Evolutionary conservation across 2,888 invertebrate species (phyloP), one percentile per base, ranked within the genome.

Genomic region (Chymomyza procnemis): DNA sequence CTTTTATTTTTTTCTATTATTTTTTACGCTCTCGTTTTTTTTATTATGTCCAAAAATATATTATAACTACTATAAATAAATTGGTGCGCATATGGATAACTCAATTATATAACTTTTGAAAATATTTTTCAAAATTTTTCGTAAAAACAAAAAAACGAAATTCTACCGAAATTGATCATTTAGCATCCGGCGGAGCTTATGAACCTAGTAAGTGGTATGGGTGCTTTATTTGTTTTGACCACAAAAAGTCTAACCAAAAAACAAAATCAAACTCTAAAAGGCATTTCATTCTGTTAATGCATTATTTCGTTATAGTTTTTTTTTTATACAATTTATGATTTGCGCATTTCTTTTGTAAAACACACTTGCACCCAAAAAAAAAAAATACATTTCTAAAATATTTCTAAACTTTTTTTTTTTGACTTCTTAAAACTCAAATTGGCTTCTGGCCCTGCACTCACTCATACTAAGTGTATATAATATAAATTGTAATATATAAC

Each of bases 141-240:
- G 52, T 62, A 73, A 82, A 73, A 81, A 66, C 58, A 52, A 58
- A 60, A 55, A 71, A 77, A 76, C 47, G 70, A 61, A 69, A 72
- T 58, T 64, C 46, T 60, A 56, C 75, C 74, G 70, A 80, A 56
- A 78, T 74, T 78, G 81, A 74, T 80, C 78, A 77, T 79, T 80
- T 90, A 90, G 91, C 89, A 88, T 78, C 88, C 86, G 90, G 88
- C 85, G 91, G 91, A 91, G 80, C 86, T 86, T 91, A 91, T 90
- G 90, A 90, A 88, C 75, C 80, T 90, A 85, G 91, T 91, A 91
- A 91, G 91, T 91, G 90, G 90, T 91, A 90, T 91, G 90, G 90
- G 90, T 88, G 90, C 89, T 91, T 91, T 88, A 88, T 88, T 88
- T 89, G 89, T 88, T 88, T 82, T 79, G 67, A 50, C 76, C 66